Base-by-base conservation (phyloP, 2,113 vertebrate genomes). In the Rhinogobius similis region DNA sequence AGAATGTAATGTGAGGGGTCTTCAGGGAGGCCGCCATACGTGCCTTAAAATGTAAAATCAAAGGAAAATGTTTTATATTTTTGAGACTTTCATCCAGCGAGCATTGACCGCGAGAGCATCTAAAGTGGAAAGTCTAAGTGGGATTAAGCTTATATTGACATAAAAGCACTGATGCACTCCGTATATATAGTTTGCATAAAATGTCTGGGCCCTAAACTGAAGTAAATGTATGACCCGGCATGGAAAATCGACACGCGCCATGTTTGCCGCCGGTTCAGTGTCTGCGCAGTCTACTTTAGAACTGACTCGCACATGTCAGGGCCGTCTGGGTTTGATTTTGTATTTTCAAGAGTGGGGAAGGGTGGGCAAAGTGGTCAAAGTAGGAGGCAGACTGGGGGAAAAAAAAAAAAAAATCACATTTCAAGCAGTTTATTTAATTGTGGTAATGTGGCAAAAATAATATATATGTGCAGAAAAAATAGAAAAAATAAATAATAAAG, bases 1-100 rank as follows among this genome's bases (percentile, higher is more conserved):
- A 83, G 62, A 55, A 71, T 75, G 71, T 78, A 77, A 86, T 76
- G 68, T 70, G 52, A 64, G 58, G 69, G 65, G 58, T 71, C 73
- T 85, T 75, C 32, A 12, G 73, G 76, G 71, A 81, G 56, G 52
- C 16, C 41, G 66, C 58, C 55, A 67, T 64, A 65, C 59, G 1
- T 63, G 73, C 63, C 71, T 65, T 26, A 63, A 62, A 80, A 67
- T 75, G 41, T 78, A 48, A 79, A 68, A 75, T 56, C 27, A 72
- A 65, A 62, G 67, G 59, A 66, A 72, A 78, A 63, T 67, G n/a
- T 63, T 26, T 27, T 68, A 39, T 81, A 56, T 52, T 73, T 12
- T 13, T 29, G 18, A 20, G 43, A 32, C 32, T 36, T 36, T 36
- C 9, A 36, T 36, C 32, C 38, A 21, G 67, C 12, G 20, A 52